Percentiles rank a stretch among this genome's conserved stretches.
These are phyloP conservation scores for Odontamblyopus lacepedii DNA, from an alignment of 2,797 vertebrate genomes.

Conservation along the genomic window DNA sequence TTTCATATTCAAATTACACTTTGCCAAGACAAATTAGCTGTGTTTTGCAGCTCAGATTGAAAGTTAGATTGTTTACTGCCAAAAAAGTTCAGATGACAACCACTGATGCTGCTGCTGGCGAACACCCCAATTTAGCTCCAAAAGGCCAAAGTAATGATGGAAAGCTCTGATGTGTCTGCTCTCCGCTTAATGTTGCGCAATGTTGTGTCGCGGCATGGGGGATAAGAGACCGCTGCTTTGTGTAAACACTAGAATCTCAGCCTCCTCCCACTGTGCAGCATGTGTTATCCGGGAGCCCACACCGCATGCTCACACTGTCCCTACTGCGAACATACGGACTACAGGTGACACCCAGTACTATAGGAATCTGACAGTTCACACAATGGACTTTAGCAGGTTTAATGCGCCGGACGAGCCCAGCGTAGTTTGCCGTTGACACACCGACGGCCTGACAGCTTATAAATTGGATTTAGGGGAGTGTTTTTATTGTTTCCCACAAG, in stretches of 20 bases:
- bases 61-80: constrained; percentile 12
- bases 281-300: constrained; percentile 20
- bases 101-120: constrained; percentile 27
- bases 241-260: constrained; percentile 32
- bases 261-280: constrained; percentile 32
- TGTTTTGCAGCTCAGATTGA: not conserved
- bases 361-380: constrained; percentile 43
- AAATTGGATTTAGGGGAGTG: constrained; percentile 75
- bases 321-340: constrained; percentile 23
- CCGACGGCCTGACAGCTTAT: constrained; percentile 73
- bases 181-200: constrained; percentile 19
- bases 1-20: not conserved
- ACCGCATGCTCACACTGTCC: constrained; percentile 15
- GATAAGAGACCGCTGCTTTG: constrained; percentile 12
- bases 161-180: constrained; percentile 10
- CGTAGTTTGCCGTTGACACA: constrained; percentile 66
- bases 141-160: not conserved
- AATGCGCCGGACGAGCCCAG: constrained; percentile 63
- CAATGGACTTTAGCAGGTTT: constrained; percentile 65
- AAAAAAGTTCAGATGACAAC: constrained; percentile 22
- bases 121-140: constrained; percentile 9
- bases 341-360: constrained; percentile 31
- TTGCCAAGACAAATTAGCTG: not conserved
- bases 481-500: constrained; percentile 74
- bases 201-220: constrained; percentile 22